Evolutionary conservation across 2,888 invertebrate genomes (phyloP), one percentile per base, ranked within the genome.

Genomic region (Erebia palarica): DNA sequence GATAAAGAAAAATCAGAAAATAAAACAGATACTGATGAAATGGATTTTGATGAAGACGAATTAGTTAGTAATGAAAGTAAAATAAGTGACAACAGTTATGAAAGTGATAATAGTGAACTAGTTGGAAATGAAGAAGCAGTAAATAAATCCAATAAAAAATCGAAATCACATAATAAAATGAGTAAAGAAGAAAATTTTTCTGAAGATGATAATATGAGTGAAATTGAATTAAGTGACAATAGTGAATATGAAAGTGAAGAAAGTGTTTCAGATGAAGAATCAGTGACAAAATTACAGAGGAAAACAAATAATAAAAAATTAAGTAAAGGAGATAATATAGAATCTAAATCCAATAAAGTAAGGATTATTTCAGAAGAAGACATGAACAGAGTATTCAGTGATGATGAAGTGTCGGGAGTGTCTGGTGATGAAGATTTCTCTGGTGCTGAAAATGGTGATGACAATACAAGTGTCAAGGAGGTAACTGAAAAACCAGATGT

Each of bases 321-420:
- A 71, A 72, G 66, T 10, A 66, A 58, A 49, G 7, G 21, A 42
- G 13, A 74, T 77, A 72, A 80, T 74, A 61, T 10, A 44, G 72
- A 78, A 63, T 59, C 60, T 72, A 57, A 73, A 66, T 68, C 76
- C 75, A 68, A 60, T 69, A 69, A 84, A 74, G 84, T 84, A 51
- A 90, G 75, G 74, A 73, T 86, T n/a, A 75, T 91, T 58, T 81
- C 84, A 67, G 87, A 85, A 79, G 81, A 84, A 76, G 86, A 91
- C 71, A 75, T 89, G 16, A 81, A 78, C 68, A 88, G 89, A 81
- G 82, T 90, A 1, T 92, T 92, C 61, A 92, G 92, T 86, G 92
- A 92, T 79, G 92, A 92, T 88, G 92, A 92, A 85, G 81, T 92
- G 8, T 92, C 92, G 49, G 86, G 90, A 79, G 77, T 92, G 36